Conservation (phyloP, 2,888 invertebrate genomes). For the Tolmerus cingulatus region DNA sequence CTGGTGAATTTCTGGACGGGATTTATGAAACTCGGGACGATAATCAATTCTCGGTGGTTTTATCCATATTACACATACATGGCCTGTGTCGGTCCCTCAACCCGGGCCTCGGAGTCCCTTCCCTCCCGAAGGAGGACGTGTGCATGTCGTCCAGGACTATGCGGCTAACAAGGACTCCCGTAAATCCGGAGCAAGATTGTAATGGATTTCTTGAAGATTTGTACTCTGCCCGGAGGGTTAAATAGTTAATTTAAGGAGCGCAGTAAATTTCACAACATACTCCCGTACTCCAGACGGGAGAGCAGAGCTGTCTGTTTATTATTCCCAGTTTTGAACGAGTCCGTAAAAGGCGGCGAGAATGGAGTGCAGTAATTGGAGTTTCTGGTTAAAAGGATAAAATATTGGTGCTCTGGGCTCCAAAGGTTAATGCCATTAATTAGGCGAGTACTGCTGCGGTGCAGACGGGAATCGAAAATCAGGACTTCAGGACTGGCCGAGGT, state of each 20-base stretch:
- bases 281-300: not conserved
- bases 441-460: not conserved
- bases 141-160: not conserved
- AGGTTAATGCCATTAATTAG: conserved; percentile 10
- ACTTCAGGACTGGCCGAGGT: not conserved
- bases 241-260: conserved; percentile 37
- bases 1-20: conserved; percentile 34
- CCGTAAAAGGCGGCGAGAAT: not conserved
- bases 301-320: conserved; percentile 9
- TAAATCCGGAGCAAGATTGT: conserved; percentile 29
- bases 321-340: conserved; percentile 23
- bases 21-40: conserved; percentile 35
- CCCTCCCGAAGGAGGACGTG: not conserved
- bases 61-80: conserved; percentile 12
- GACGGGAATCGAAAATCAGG: not conserved
- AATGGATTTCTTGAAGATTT: conserved; percentile 43
- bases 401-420: not conserved
- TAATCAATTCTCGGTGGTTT: conserved; percentile 41
- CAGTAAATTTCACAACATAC: conserved; percentile 26
- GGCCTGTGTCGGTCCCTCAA: not conserved
- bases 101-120: not conserved
- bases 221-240: conserved; percentile 17
- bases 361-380: not conserved
- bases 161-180: conserved; percentile 36
- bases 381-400: conserved; percentile 1